These are phyloP conservation scores for Xyrichtys novacula DNA, from an alignment of 2,797 vertebrate species.

Conservation along the genomic window DNA sequence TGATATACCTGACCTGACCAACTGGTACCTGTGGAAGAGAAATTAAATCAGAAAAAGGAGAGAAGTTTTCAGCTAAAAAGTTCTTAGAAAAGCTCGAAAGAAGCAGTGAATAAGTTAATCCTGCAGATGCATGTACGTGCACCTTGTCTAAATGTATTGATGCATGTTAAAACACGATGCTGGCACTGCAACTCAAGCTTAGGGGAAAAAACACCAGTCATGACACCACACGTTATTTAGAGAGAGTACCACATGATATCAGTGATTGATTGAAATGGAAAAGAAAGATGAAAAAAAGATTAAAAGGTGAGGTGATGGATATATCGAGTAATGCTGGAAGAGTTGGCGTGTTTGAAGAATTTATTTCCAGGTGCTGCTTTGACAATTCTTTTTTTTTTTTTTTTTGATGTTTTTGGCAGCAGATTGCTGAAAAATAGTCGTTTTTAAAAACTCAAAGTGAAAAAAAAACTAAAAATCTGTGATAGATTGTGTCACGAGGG, in stretches of 20 bases:
- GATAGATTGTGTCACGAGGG: background rate
- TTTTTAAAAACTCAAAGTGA: background rate
- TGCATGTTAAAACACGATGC: constrained; percentile 62
- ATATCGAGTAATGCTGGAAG: constrained; percentile 38
- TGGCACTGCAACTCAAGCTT: constrained; percentile 40
- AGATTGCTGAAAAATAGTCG: background rate
- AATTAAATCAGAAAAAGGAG: background rate
- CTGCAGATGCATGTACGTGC: constrained; percentile 10
- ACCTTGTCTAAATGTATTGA: constrained; percentile 45
- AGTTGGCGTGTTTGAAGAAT: constrained; percentile 37
- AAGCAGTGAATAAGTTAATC: background rate
- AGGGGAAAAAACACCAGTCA: constrained; percentile 44
- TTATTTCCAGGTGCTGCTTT: constrained; percentile 41
- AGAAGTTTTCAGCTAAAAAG: background rate
- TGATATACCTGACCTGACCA: background rate
- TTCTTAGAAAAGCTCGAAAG: background rate
- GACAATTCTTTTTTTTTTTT: background rate
- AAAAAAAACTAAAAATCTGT: background rate
- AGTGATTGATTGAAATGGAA: constrained; percentile 43
- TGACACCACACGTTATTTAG: constrained; percentile 73
- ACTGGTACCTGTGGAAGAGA: background rate
- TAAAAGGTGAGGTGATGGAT: constrained; percentile 52
- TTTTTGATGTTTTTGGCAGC: background rate
- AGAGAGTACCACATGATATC: constrained; percentile 51
- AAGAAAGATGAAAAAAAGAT: constrained; percentile 32